Conservation (phyloP, 2,113 vertebrate genomes). For the Brachyhypopomus gauderio region DNA sequence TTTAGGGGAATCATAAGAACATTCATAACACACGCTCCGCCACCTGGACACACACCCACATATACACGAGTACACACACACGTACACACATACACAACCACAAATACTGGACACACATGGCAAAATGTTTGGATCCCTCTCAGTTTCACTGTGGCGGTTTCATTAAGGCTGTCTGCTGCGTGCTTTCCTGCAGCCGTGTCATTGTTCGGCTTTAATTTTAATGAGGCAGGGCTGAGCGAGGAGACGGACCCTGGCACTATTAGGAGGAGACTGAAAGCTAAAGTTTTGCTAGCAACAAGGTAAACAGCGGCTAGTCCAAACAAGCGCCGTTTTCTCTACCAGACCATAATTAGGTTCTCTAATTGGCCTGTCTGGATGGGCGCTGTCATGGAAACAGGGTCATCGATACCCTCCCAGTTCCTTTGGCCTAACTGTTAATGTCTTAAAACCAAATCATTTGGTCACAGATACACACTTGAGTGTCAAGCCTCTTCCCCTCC, state of each 20-base stretch:
- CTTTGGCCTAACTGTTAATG: slow-evolving; percentile 36
- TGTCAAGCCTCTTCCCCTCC: slow-evolving; percentile 1
- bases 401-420: slow-evolving; percentile 4
- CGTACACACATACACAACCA: not conserved
- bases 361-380: slow-evolving; percentile 37
- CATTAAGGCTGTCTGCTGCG: slow-evolving; percentile 33
- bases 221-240: slow-evolving; percentile 50
- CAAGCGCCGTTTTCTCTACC: slow-evolving; percentile 42
- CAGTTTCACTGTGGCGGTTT: slow-evolving; percentile 16
- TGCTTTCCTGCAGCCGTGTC: slow-evolving; percentile 45
- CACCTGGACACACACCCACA: not conserved
- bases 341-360: slow-evolving; percentile 46
- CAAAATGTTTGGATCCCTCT: slow-evolving; percentile 5
- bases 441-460: slow-evolving; percentile 31
- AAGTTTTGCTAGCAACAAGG: slow-evolving; percentile 41
- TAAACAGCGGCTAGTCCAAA: slow-evolving; percentile 51
- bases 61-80: slow-evolving; percentile 7
- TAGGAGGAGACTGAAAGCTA: slow-evolving; percentile 35
- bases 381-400: slow-evolving; percentile 28
- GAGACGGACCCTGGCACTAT: slow-evolving; percentile 37
- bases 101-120: slow-evolving; percentile 1
- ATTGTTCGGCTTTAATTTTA: slow-evolving; percentile 63
- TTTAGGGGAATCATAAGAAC: slow-evolving; percentile 25
- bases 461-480: not conserved
- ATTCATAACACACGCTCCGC: not conserved